Evolutionary conservation across 2,888 invertebrate genomes (phyloP).

Genomic region (Diplazon laetatorius): DNA sequence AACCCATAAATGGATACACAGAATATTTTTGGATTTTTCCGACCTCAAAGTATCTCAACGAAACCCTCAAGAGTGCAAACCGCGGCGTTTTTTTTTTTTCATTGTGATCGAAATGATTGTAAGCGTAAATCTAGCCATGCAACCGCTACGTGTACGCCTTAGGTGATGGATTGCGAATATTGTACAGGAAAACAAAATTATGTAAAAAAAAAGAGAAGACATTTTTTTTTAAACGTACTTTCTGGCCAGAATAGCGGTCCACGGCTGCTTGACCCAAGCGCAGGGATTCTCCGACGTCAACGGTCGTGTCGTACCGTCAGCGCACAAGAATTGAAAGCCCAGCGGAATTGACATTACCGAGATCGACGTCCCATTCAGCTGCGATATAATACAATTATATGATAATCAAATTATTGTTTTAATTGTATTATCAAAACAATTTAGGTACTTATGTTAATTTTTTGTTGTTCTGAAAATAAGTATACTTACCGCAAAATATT

Average conservation of each 20-base stretch:
- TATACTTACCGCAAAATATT: conserved; percentile 83
- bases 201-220: not conserved
- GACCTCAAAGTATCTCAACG: too few species aligned
- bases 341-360: conserved; percentile 62
- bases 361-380: conserved; percentile 61
- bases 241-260: conserved; percentile 84
- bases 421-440: not conserved
- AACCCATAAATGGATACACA: too few species aligned
- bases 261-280: conserved; percentile 86
- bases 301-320: conserved; percentile 75
- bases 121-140: too few species aligned
- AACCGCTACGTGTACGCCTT: too few species aligned
- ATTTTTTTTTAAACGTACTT: conserved; percentile 83
- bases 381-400: conserved; percentile 59
- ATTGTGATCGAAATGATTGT: too few species aligned
- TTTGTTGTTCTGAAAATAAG: not conserved
- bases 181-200: too few species aligned
- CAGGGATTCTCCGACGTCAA: conserved; percentile 82
- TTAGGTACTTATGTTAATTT: not conserved
- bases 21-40: too few species aligned
- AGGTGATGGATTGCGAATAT: too few species aligned
- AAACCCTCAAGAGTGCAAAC: too few species aligned
- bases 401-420: not conserved
- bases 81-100: too few species aligned
- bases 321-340: conserved; percentile 79